These are phyloP conservation scores for Alouatta palliata DNA, from an alignment of 2,113 vertebrate species.

Conservation along the genomic window DNA sequence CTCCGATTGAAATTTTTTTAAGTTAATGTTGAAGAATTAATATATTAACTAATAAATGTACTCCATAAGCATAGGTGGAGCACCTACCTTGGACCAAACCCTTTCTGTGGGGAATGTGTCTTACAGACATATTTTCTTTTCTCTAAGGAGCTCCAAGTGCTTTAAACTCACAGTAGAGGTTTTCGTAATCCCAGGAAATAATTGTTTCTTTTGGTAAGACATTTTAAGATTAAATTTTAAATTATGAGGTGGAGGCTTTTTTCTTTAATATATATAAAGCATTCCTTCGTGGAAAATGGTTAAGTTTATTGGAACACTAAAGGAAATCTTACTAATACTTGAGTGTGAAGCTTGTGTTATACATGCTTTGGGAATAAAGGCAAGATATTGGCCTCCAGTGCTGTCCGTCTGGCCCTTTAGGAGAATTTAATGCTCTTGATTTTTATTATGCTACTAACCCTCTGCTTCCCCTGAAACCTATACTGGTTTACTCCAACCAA, in stretches of 20 bases:
- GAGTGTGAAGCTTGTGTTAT: neutral
- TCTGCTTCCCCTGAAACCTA: slow-evolving; percentile 48
- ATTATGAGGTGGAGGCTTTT: neutral
- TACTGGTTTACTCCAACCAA: slow-evolving; percentile 49
- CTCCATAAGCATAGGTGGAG: neutral
- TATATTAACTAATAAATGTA: neutral
- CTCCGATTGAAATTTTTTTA: neutral
- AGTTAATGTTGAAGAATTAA: neutral
- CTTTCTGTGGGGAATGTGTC: neutral
- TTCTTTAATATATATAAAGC: neutral
- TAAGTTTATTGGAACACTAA: neutral
- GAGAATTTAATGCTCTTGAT: slow-evolving; percentile 43
- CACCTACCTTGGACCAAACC: neutral
- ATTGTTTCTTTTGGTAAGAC: slow-evolving; percentile 38
- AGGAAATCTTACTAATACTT: neutral
- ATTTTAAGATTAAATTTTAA: slow-evolving; percentile 36
- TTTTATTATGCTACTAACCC: slow-evolving; percentile 46
- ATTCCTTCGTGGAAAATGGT: slow-evolving; percentile 11
- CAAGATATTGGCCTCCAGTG: neutral
- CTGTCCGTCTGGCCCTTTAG: neutral
- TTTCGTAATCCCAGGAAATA: neutral
- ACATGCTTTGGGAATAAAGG: neutral
- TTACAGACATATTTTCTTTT: neutral
- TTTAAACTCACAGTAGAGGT: neutral
- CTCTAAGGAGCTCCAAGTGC: neutral